A percentile compares a stretch with the other conserved stretches of the same genome.
Evolutionary conservation across 2,888 invertebrate genomes (phyloP).

Genomic region (Aproaerema taeniolella): DNA sequence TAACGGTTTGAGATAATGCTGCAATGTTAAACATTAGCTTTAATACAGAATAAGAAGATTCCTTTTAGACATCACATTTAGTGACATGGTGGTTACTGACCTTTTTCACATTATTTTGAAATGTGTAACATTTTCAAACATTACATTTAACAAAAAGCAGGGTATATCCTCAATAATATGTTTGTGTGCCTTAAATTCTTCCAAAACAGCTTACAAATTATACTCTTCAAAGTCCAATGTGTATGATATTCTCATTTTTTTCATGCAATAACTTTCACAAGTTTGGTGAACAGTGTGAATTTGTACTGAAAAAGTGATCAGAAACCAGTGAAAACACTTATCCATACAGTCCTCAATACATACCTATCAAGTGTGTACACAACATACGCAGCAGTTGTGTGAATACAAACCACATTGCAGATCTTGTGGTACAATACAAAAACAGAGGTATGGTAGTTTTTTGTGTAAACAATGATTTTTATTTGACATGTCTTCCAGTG

Average conservation of each 20-base stretch:
- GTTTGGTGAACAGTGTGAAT: slow-evolving; percentile 57
- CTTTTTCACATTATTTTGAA: slow-evolving; percentile 50
- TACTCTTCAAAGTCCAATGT: slow-evolving; percentile 30
- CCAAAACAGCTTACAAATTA: slow-evolving; percentile 29
- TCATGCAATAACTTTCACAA: slow-evolving; percentile 51
- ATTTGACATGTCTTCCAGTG: neutral
- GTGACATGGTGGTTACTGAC: slow-evolving; percentile 67
- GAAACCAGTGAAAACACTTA: slow-evolving; percentile 61
- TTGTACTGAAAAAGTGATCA: slow-evolving; percentile 69
- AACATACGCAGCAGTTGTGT: slow-evolving; percentile 29
- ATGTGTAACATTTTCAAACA: slow-evolving; percentile 43
- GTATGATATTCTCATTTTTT: slow-evolving; percentile 23
- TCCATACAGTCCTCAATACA: slow-evolving; percentile 34
- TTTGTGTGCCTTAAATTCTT: slow-evolving; percentile 34
- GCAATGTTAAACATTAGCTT: slow-evolving; percentile 76
- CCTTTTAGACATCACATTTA: slow-evolving; percentile 56
- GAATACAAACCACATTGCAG: slow-evolving; percentile 29
- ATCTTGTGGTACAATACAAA: slow-evolving; percentile 32
- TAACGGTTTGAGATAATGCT: slow-evolving; percentile 67
- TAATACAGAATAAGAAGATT: slow-evolving; percentile 64
- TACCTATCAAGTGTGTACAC: slow-evolving; percentile 41
- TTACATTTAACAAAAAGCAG: no score
- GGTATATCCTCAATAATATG: slow-evolving; percentile 37
- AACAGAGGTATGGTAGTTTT: slow-evolving; percentile 36
- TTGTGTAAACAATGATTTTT: neutral